phyloP scores from a whole-genome alignment of 2,797 vertebrate species.

The Calcarius lapponicus region DNA sequence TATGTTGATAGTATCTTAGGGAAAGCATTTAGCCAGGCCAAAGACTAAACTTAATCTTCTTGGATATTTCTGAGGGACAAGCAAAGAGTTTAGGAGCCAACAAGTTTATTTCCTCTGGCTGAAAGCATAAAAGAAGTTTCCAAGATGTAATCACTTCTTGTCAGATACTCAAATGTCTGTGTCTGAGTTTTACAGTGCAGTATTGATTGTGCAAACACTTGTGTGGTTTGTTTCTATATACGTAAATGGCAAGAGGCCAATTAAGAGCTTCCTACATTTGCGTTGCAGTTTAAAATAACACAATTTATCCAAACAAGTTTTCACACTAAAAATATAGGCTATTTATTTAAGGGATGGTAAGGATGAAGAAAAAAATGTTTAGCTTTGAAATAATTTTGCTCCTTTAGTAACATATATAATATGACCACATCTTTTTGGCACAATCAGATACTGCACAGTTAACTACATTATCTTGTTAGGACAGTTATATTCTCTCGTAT shows the following conservation, averaged over 20 bases:
- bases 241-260: background rate
- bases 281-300: background rate
- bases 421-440: constrained; percentile 51
- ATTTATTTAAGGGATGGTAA: constrained; percentile 21
- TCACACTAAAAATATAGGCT: background rate
- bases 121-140: background rate
- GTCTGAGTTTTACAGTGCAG: background rate
- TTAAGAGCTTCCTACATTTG: background rate
- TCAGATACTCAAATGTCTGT: background rate
- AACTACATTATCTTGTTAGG: constrained; percentile 68
- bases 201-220: background rate
- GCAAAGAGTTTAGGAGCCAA: background rate
- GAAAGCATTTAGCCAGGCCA: background rate
- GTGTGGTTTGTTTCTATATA: background rate
- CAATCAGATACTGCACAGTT: constrained; percentile 19
- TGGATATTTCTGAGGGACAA: constrained; percentile 15
- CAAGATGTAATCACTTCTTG: background rate
- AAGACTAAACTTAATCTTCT: background rate
- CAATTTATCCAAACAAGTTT: constrained; percentile 2
- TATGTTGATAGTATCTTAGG: constrained; percentile 1
- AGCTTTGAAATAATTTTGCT: constrained; percentile 36
- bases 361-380: background rate
- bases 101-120: background rate
- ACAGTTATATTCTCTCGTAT: constrained; percentile 70
- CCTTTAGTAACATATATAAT: background rate